A percentile compares a stretch with the other conserved stretches of the same genome.
phyloP scores from a whole-genome alignment of 2,888 invertebrate species.

The Drosophila fungiperda region DNA sequence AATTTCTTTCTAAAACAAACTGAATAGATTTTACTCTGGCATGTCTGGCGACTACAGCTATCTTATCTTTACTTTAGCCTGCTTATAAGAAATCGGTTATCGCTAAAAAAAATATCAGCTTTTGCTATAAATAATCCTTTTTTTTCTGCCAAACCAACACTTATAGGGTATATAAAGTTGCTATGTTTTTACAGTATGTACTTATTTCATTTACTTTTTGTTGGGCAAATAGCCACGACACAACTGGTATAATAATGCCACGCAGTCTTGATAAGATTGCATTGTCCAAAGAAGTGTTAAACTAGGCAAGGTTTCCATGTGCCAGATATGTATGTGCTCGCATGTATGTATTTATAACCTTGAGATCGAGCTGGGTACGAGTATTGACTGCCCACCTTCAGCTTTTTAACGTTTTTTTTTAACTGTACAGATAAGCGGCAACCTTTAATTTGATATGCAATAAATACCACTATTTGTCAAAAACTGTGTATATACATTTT shows the following conservation, averaged over 20 bases:
- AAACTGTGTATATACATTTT: background rate
- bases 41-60: conserved; percentile 17
- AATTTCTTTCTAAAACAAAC: background rate
- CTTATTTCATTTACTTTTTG: conserved; percentile 19
- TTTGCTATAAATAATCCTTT: conserved; percentile 8
- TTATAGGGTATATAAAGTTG: conserved; percentile 43
- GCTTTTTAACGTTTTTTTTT: background rate
- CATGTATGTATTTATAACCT: conserved; percentile 33
- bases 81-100: conserved; percentile 38
- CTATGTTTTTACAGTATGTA: background rate
- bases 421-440: conserved; percentile 51
- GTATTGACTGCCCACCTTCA: conserved; percentile 42
- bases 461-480: conserved; percentile 11
- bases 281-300: conserved; percentile 42
- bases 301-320: conserved; percentile 28
- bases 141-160: conserved; percentile 31
- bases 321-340: conserved; percentile 8
- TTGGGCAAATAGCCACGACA: conserved; percentile 27
- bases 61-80: conserved; percentile 37
- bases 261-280: conserved; percentile 66
- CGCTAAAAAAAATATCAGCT: conserved; percentile 7
- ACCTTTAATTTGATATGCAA: conserved; percentile 60
- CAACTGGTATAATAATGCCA: conserved; percentile 23
- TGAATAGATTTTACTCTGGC: conserved; percentile 31
- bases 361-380: conserved; percentile 30